Base-by-base conservation (phyloP, 2,888 invertebrate species). In the Fragum whitleyi region DNA sequence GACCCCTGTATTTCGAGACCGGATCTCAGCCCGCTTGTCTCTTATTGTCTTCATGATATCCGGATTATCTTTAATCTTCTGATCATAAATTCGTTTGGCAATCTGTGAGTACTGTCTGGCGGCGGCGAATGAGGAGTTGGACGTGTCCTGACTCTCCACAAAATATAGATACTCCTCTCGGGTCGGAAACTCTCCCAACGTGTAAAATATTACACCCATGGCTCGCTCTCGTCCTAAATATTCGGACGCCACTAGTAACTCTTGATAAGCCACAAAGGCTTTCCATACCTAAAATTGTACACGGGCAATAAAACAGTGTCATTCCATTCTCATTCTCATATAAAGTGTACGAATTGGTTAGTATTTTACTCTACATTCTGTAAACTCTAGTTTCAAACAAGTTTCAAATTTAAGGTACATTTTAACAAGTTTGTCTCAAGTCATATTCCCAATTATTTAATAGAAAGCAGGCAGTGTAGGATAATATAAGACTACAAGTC, bases 221-320 rank as follows among this genome's bases (percentile, higher is more conserved):
- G 89, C 90, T 39, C 92, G 73, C 79, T 91, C 92, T 26, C 91
- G 76, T 21, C 92, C 92, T 39, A 91, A 88, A 23, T 89, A 88
- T 68, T 92, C 91, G 51, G 90, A 90, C 26, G 91, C 87, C 9
- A 90, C 89, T n/a, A 92, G 85, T 9, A 91, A 88, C 82, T 91
- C 91, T 62, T 90, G 90, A 70, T 90, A 90, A 28, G 92, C 91
- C 21, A 92, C 91, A 42, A 92, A 84, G 14, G 86, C 86, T 81
- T 90, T 86, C 92, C 92, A 92, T 51, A 83, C 83, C 83, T 83
- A 47, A 36, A 71, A 47, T 36, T 36, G 32, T n/a, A n/a, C n/a
- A n/a, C n/a, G n/a, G n/a, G n/a, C n/a, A n/a, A n/a, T n/a, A n/a
- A n/a, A n/a, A n/a, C n/a, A n/a, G n/a, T n/a, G n/a, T n/a, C n/a